A percentile compares a stretch with the other conserved stretches of the same genome.
phyloP scores from a whole-genome alignment of 2,797 vertebrate species.

The Rhyacichthys aspro region DNA sequence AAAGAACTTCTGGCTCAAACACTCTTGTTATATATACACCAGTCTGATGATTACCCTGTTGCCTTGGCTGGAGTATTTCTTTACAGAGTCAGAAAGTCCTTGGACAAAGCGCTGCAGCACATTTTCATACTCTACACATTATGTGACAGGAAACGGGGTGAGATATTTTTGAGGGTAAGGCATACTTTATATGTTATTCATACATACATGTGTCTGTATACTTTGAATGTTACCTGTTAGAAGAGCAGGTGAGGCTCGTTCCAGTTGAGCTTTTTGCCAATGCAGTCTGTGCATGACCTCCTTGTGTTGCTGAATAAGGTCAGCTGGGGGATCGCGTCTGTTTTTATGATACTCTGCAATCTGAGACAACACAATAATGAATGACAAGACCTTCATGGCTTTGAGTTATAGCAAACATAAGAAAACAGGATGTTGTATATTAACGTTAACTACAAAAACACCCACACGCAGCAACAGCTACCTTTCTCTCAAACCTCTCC shows the following conservation, averaged over 20 bases:
- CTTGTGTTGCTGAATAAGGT: conserved; percentile 83
- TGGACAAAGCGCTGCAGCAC: conserved; percentile 83
- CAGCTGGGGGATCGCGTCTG: conserved; percentile 78
- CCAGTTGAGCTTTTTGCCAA: conserved; percentile 87
- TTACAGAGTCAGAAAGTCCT: conserved; percentile 85
- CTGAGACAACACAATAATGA: conserved; percentile 62
- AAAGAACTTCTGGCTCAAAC: conserved; percentile 1
- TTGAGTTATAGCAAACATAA: background rate
- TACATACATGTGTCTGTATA: background rate
- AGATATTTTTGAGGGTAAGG: background rate
- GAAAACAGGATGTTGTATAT: conserved; percentile 3
- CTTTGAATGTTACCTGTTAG: conserved; percentile 72
- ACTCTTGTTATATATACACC: background rate
- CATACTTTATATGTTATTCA: background rate
- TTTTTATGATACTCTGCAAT: conserved; percentile 80
- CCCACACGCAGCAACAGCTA: conserved; percentile 31
- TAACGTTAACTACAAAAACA: background rate
- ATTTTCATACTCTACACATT: conserved; percentile 81
- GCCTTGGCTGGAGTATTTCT: conserved; percentile 86
- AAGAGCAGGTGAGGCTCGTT: conserved; percentile 74
- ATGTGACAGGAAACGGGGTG: conserved; percentile 11
- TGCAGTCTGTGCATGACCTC: conserved; percentile 84
- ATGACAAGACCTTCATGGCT: conserved; percentile 1
- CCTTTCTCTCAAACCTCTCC: conserved; percentile 88
- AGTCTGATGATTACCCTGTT: conserved; percentile 82